A percentile compares a stretch with the other conserved stretches of the same genome.
phyloP scores from a whole-genome alignment of 1,140 invertebrate species.

The Ptiloglossa arizonensis region DNA sequence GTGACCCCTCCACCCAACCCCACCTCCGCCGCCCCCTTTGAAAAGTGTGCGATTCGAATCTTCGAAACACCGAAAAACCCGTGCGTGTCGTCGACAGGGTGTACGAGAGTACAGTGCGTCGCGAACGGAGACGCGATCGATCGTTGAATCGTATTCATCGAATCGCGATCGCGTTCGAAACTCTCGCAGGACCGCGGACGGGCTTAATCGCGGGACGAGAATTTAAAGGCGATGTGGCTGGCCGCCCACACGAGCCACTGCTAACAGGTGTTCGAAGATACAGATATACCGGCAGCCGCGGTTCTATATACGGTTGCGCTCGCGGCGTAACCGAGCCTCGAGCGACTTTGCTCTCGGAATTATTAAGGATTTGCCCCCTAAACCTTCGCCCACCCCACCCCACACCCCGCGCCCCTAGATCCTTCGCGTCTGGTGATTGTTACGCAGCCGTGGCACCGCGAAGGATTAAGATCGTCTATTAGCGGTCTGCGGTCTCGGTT shows the following conservation, averaged over 20 bases:
- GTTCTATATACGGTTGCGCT: slow-evolving; percentile 7
- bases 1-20: too few relatives aligned
- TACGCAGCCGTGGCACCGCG: too few relatives aligned
- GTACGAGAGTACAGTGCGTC: too few relatives aligned
- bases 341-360: slow-evolving; percentile 7
- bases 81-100: too few relatives aligned
- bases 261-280: slow-evolving; percentile 80
- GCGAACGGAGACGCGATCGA: too few relatives aligned
- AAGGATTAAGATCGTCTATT: background rate
- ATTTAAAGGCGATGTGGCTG: slow-evolving; percentile 67
- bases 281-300: slow-evolving; percentile 71
- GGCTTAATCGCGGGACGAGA: slow-evolving; percentile 32
- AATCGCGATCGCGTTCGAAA: background rate
- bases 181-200: background rate
- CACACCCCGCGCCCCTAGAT: too few relatives aligned
- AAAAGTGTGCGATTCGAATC: too few relatives aligned
- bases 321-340: background rate
- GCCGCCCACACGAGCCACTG: slow-evolving; percentile 63
- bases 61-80: too few relatives aligned
- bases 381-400: too few relatives aligned
- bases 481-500: background rate
- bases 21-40: too few relatives aligned
- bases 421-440: background rate
- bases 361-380: slow-evolving; percentile 17
- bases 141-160: background rate